Percentiles rank a stretch among this genome's conserved stretches.
Conservation (phyloP, 2,888 invertebrate species). For the Timema cristinae region DNA sequence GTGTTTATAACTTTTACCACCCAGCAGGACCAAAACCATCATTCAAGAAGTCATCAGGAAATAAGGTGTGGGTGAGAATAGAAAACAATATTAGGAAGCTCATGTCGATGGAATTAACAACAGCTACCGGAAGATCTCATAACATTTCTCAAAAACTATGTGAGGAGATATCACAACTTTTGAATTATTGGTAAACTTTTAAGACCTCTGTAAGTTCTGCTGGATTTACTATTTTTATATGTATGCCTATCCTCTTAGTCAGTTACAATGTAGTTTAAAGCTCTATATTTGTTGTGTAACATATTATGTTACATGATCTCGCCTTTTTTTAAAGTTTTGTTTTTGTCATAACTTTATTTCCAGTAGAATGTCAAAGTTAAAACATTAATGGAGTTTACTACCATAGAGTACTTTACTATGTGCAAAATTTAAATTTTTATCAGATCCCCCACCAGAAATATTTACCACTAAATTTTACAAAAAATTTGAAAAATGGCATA, state of each 20-base stretch:
- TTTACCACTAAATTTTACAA: constrained; percentile 6
- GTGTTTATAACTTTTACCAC: constrained; percentile 4
- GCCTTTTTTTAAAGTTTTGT: neutral
- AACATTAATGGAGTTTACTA: neutral
- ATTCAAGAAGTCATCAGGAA: constrained; percentile 7
- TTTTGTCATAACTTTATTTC: neutral
- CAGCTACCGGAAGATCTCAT: neutral
- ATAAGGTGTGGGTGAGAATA: constrained; percentile 8
- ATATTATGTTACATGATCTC: neutral
- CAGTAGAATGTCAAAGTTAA: neutral
- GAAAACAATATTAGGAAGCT: neutral
- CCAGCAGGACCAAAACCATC: neutral
- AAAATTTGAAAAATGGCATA: neutral
- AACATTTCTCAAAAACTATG: constrained; percentile 8
- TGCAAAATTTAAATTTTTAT: neutral
- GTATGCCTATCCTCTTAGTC: too few relatives aligned
- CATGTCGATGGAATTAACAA: constrained; percentile 4
- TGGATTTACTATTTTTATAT: neutral
- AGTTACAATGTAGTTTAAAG: too few relatives aligned
- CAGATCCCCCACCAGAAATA: neutral
- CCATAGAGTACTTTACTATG: neutral
- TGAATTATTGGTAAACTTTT: neutral
- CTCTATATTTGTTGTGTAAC: too few relatives aligned
- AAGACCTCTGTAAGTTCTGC: neutral
- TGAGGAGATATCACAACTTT: constrained; percentile 1